Percentiles rank a stretch among this genome's conserved stretches.
These are phyloP conservation scores for Clarias platycephalus DNA, from an alignment of 2,797 vertebrate genomes.

Conservation along the genomic window DNA sequence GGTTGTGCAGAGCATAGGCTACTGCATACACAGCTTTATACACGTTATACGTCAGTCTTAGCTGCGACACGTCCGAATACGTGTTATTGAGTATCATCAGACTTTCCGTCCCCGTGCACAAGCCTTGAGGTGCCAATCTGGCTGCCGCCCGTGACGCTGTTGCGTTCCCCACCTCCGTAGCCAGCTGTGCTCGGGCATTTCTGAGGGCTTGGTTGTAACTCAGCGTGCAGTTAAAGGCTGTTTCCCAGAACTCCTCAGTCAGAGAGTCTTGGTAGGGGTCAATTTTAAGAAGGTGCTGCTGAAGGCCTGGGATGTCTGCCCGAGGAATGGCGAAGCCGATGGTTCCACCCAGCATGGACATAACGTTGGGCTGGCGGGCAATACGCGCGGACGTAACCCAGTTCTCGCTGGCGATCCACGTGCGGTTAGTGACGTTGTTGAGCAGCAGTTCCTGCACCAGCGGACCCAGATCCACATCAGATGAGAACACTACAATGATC, in stretches of 20 bases:
- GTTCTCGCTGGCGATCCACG: slow-evolving; percentile 85
- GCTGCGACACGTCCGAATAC: slow-evolving; percentile 80
- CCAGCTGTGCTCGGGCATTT: slow-evolving; percentile 41
- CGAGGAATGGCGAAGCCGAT: slow-evolving; percentile 80
- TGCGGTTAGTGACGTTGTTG: slow-evolving; percentile 80
- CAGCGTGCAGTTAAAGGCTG: slow-evolving; percentile 82
- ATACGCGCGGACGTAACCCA: slow-evolving; percentile 85
- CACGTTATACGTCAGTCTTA: slow-evolving; percentile 84
- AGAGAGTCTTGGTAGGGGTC: slow-evolving; percentile 76
- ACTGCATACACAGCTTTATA: slow-evolving; percentile 83
- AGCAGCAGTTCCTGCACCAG: slow-evolving; percentile 73
- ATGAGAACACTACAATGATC: slow-evolving; percentile 84
- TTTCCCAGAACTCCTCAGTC: slow-evolving; percentile 84
- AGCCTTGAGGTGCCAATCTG: slow-evolving; percentile 57
- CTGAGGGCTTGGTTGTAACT: slow-evolving; percentile 59
- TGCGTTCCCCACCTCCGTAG: slow-evolving; percentile 42
- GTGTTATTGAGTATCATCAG: slow-evolving; percentile 75
- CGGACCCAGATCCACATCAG: slow-evolving; percentile 83
- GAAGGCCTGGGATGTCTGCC: slow-evolving; percentile 75
- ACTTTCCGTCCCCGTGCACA: slow-evolving; percentile 76
- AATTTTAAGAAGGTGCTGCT: slow-evolving; percentile 71
- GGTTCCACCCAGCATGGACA: slow-evolving; percentile 74
- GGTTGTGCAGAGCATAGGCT: slow-evolving; percentile 78
- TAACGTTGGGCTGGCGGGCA: slow-evolving; percentile 70
- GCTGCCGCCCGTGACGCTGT: slow-evolving; percentile 50